These are phyloP conservation scores for Drosophila miranda DNA, from an alignment of 1,140 invertebrate genomes.

Conservation along the genomic window DNA sequence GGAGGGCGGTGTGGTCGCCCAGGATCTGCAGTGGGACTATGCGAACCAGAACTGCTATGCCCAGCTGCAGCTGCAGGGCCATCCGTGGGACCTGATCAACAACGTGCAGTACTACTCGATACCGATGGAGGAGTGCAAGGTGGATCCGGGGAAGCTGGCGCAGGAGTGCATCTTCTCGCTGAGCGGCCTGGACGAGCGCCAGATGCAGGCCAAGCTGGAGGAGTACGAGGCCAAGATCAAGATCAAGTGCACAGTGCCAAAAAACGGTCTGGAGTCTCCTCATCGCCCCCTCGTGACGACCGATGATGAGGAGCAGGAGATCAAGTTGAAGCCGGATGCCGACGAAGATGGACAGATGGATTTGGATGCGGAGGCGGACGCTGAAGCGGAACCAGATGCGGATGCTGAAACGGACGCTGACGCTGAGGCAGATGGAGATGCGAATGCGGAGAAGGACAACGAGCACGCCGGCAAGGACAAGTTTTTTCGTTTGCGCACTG, in stretches of 20 bases:
- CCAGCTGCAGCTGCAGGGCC: slow-evolving; percentile 83
- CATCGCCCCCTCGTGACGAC: slow-evolving; percentile 69
- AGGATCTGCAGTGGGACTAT: slow-evolving; percentile 61
- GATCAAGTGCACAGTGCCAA: slow-evolving; percentile 58
- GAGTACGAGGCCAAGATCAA: slow-evolving; percentile 55
- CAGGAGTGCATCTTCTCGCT: slow-evolving; percentile 84
- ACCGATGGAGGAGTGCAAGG: slow-evolving; percentile 84
- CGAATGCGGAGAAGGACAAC: slow-evolving; percentile 20
- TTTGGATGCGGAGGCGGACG: slow-evolving; percentile 6
- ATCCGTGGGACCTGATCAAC: slow-evolving; percentile 85
- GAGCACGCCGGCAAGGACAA: slow-evolving; percentile 47
- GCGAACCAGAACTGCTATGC: slow-evolving; percentile 82
- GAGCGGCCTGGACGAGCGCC: slow-evolving; percentile 84
- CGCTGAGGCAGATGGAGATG: slow-evolving; percentile 13
- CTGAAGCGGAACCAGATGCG: slow-evolving; percentile 16
- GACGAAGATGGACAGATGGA: not conserved
- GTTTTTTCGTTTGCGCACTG: slow-evolving; percentile 80
- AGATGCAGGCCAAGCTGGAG: slow-evolving; percentile 83
- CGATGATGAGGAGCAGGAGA: slow-evolving; percentile 70
- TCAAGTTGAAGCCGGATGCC: slow-evolving; percentile 30
- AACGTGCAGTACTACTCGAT: slow-evolving; percentile 84
- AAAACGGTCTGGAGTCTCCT: slow-evolving; percentile 81
- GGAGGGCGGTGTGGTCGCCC: slow-evolving; percentile 49
- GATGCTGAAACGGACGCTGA: slow-evolving; percentile 25
- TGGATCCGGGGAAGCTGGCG: slow-evolving; percentile 68